Evolutionary conservation across 1,140 invertebrate genomes (phyloP), one percentile per base, ranked within the genome.

Genomic region (Penaeus chinensis): DNA sequence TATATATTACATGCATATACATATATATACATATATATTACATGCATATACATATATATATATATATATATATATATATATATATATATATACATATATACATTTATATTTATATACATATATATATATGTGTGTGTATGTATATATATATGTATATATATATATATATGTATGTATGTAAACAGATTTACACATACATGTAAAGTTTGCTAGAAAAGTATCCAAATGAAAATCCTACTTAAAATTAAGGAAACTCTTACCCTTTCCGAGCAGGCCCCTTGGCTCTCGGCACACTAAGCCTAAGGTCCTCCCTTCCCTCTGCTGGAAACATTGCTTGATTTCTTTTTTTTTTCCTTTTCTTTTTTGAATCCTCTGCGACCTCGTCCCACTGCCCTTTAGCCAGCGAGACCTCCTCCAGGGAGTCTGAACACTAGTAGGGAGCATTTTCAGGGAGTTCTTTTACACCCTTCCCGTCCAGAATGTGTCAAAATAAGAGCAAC

Each of bases 1-100:
- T 32, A 37, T 32, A 11, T 71, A 11, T 32, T 32, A 37, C 4
- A 27, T 71, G 4, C 4, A 32, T 32, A 37, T 71, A 37, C 4
- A 71, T 71, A 71, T 71, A 27, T 71, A 37, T 27, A 5, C 27
- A 66, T 80, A 37, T 80, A 7, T 66, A 24, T 62, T 62, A 80
- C 27, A 37, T 62, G 47, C 47, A 80, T 80, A 80, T 80, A 80
- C 47, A 80, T 80, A 80, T 80, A 80, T 62, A 62, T 62, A 80
- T 62, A 62, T 66, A 80, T 66, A 62, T 80, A 80, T 66, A 62
- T 80, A 66, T 80, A 62, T 61, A 80, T 74, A 74, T 74, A 74
- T 27, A 74, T 74, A 74, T 4, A 2, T 74, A 74, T 10, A 27
- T 10, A 71, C 3, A 47, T 65, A n/a, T 32, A 80, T 62, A 32